A percentile compares a stretch with the other conserved stretches of the same genome.
Conservation (phyloP, 2,888 invertebrate genomes). For the Cataglyphis livida region DNA sequence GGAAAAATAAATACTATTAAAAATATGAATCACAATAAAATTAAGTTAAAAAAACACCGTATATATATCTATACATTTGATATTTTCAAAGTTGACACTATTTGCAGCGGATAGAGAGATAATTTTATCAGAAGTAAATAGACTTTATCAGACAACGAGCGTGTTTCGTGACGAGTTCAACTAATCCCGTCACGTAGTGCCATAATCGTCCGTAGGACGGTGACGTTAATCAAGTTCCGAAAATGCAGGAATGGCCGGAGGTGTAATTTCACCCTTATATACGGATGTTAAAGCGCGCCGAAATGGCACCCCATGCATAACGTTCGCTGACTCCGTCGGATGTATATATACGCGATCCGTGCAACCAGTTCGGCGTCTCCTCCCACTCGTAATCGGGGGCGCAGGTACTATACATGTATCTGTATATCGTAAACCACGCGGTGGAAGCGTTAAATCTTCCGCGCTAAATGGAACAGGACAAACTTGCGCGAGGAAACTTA, state of each 20-base stretch:
- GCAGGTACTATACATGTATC: slow-evolving; percentile 70
- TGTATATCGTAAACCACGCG: slow-evolving; percentile 78
- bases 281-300: slow-evolving; percentile 79
- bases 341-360: slow-evolving; percentile 39
- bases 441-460: slow-evolving; percentile 81
- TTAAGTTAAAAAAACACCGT: neutral
- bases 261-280: slow-evolving; percentile 79
- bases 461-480: slow-evolving; percentile 79
- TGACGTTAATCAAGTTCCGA: slow-evolving; percentile 80
- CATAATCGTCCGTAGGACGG: slow-evolving; percentile 73
- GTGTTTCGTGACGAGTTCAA: slow-evolving; percentile 61
- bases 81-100: neutral
- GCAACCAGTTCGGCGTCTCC: slow-evolving; percentile 61
- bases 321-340: slow-evolving; percentile 59
- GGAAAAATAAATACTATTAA: neutral
- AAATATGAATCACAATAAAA: neutral
- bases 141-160: slow-evolving; percentile 54
- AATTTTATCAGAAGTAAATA: neutral
- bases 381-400: slow-evolving; percentile 68
- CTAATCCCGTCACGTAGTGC: slow-evolving; percentile 73
- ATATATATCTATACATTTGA: neutral
- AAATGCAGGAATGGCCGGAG: slow-evolving; percentile 77
- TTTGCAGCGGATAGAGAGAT: too few species aligned
- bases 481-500: slow-evolving; percentile 78
- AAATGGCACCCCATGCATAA: slow-evolving; percentile 80